Evolutionary conservation across 2,113 vertebrate genomes (phyloP), one percentile per base, ranked within the genome.

Genomic region (Syrmaticus mikado): DNA sequence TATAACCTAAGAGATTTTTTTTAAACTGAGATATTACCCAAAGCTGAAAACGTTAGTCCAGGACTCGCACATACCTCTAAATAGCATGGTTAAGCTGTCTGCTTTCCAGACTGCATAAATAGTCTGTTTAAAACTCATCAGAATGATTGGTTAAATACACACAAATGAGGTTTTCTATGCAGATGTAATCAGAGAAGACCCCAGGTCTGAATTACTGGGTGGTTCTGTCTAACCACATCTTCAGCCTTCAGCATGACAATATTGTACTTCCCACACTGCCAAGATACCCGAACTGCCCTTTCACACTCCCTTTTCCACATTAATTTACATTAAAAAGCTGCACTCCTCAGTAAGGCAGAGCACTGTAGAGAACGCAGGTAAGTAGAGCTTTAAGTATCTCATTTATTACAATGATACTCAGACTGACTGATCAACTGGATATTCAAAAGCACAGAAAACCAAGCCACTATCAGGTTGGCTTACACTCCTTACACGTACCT

Each of bases 121-220:
- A 41, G 4, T 16, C 18, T 32, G 15, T 32, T 75, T 34, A 34
- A 1, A 8, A 16, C n/a, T 76, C 75, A 45, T 40, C 30, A 81
- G 18, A 80, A 77, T 6, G 18, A 52, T 17, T 57, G 4, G 24
- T 66, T 76, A 72, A 89, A 40, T 19, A 61, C 17, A 52, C 7
- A 88, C 17, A 72, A 19, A 32, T 10, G 60, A 32, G 34, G 32
- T 12, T 52, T 71, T 66, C 82, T 27, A 40, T 6, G 21, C 41
- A 90, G 32, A 21, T 58, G 19, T 32, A 53, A 55, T 22, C 18
- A 45, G 27, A 85, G 45, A 30, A 68, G 45, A 48, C 30, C 67
- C 38, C 2, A 12, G 24, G 7, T 48, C 40, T 71, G 10, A 19
- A 70, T 40, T 55, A 36, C 0, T 0, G 41, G 52, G 19, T n/a